These are phyloP conservation scores for Sinocyclocheilus anophthalmus DNA, from an alignment of 2,113 vertebrate genomes.

Conservation along the genomic window DNA sequence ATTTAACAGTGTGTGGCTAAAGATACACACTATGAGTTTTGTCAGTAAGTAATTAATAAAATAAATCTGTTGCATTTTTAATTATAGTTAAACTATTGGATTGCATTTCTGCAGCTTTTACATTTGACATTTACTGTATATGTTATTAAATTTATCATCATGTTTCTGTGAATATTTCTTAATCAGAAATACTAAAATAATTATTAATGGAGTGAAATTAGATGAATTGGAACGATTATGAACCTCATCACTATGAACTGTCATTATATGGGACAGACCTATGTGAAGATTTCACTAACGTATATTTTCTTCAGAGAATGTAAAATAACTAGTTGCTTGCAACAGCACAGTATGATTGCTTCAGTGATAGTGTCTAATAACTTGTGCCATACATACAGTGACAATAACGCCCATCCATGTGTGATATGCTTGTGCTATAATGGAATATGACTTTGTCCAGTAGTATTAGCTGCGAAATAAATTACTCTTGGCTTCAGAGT, in stretches of 20 bases:
- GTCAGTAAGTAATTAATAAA: too few species aligned
- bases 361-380: not conserved
- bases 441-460: conserved; percentile 31
- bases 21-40: too few species aligned
- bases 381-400: not conserved
- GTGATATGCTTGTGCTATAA: not conserved
- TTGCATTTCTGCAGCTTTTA: too few species aligned
- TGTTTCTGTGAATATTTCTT: too few species aligned
- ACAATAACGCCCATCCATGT: not conserved
- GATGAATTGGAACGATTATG: too few species aligned
- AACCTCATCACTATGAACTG: not conserved
- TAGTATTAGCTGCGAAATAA: conserved; percentile 8
- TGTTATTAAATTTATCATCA: too few species aligned
- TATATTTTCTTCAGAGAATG: not conserved
- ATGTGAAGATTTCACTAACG: not conserved
- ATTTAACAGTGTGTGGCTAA: too few species aligned
- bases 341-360: not conserved
- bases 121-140: too few species aligned
- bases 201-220: too few species aligned
- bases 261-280: not conserved
- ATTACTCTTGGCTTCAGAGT: conserved; percentile 24
- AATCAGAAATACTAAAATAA: too few species aligned
- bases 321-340: not conserved
- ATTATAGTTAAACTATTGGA: too few species aligned
- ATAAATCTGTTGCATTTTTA: too few species aligned